Base-by-base conservation (phyloP, 2,888 invertebrate genomes). In the Reticulitermes lucifugus region DNA sequence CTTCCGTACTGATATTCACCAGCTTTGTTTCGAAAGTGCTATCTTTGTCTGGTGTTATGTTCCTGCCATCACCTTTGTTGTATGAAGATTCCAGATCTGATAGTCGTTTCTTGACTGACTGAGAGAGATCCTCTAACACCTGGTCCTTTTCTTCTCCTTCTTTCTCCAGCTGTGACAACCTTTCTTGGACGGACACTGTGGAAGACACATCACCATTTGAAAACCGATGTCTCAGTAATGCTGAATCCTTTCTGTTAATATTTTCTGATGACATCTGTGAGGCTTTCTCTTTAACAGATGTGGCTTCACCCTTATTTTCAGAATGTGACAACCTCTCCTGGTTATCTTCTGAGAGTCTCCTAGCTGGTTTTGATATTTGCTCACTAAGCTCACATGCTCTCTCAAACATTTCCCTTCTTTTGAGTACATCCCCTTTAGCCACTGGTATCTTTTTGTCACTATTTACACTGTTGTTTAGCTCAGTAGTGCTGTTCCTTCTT, bases 381-480 rank as follows among this genome's bases (percentile, higher is more conserved):
- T 77, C 77, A 77, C 77, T 77, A n/a, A 77, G 46, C 29, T 85
- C 85, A 59, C 79, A 79, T 14, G 94, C 94, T 88, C 94, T 93
- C 90, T 97, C 97, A 89, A 97, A 97, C 86, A 97, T 93, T 90
- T 96, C 96, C 88, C 96, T 94, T 88, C 96, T 93, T 91, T 96
- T 96, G 85, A 94, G 93, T 88, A 97, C 95, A 90, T 96, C 95
- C 43, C 96, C 95, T 92, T 96, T 97, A 14, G 91, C 91, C 3
- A 90, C 87, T 18, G 80, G 80, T 46, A 65, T 70, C 65, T 70
- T 81, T 70, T 41, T 21, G 43, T 70, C 81, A 41, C 21, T 77
- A 87, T 91, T 91, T 87, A 92, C 91, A 43, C 84, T 87, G 88
- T 90, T 92, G 89, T 91, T 91, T 87, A 91, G 88, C 89, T 93